These are phyloP conservation scores for Typhlomys cinereus DNA, from an alignment of 2,113 vertebrate genomes.

Conservation along the genomic window DNA sequence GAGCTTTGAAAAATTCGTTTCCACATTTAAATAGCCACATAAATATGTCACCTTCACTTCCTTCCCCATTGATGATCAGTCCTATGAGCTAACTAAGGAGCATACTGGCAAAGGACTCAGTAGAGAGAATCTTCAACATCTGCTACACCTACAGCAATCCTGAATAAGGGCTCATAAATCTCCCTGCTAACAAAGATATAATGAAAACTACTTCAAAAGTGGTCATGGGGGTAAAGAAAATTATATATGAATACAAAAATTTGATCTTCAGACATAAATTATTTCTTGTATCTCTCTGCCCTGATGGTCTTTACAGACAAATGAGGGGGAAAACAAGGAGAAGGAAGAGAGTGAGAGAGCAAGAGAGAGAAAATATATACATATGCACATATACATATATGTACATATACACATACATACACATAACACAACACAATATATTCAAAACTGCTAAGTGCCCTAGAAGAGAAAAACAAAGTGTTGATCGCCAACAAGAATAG, in stretches of 20 bases:
- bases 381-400: background rate
- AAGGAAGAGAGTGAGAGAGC: too few relatives aligned
- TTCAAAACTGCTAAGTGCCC: too few relatives aligned
- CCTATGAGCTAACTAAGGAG: rapidly evolving
- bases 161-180: background rate
- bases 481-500: background rate
- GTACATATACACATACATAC: background rate
- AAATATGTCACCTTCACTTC: background rate
- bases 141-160: background rate
- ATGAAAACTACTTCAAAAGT: background rate
- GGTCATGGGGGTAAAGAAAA: background rate
- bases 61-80: background rate
- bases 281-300: background rate
- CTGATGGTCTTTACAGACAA: background rate
- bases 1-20: background rate
- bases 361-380: background rate
- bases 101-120: background rate
- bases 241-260: slow-evolving; percentile 3
- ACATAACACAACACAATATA: background rate
- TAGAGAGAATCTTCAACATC: background rate
- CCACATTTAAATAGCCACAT: background rate
- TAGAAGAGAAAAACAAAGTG: background rate
- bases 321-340: background rate
- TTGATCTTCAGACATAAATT: background rate
- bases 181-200: background rate